Conservation (phyloP, 2,113 vertebrate species). For the Todiramphus chloris region DNA sequence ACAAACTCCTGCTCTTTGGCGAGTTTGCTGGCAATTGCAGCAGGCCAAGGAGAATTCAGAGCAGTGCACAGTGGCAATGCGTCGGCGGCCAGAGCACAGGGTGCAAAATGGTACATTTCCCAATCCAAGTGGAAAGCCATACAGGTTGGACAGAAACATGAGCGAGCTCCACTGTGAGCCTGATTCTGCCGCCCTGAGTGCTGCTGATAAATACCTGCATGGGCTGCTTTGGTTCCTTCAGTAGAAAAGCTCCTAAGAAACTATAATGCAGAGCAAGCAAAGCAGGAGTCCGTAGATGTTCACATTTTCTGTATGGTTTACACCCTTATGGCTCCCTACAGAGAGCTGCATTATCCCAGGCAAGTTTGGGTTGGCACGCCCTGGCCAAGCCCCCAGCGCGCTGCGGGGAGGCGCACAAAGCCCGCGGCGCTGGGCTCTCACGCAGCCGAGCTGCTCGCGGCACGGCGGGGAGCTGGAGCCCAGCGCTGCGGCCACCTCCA, state of each 20-base stretch:
- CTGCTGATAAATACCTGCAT: neutral
- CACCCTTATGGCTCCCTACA: too few species aligned
- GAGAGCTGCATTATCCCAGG: neutral
- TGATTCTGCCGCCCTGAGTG: neutral
- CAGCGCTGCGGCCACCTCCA: rapidly evolving
- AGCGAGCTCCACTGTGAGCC: neutral
- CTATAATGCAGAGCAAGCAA: neutral
- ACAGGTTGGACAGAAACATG: neutral
- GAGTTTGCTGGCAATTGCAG: neutral
- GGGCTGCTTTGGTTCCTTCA: neutral
- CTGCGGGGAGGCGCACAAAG: too few species aligned
- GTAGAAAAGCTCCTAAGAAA: neutral
- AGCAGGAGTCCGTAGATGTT: neutral
- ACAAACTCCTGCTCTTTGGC: neutral
- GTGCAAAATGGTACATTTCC: neutral
- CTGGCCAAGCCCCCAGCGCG: rapidly evolving
- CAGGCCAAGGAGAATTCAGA: neutral
- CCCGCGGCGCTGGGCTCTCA: rapidly evolving
- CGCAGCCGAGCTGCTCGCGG: neutral
- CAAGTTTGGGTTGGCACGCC: rapidly evolving
- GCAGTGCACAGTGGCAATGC: rapidly evolving
- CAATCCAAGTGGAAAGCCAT: neutral
- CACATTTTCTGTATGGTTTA: neutral
- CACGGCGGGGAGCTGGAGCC: neutral
- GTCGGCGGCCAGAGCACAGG: neutral